A percentile compares a stretch with the other conserved stretches of the same genome.
These are phyloP conservation scores for Perca flavescens DNA, from an alignment of 2,113 vertebrate species.

Conservation along the genomic window DNA sequence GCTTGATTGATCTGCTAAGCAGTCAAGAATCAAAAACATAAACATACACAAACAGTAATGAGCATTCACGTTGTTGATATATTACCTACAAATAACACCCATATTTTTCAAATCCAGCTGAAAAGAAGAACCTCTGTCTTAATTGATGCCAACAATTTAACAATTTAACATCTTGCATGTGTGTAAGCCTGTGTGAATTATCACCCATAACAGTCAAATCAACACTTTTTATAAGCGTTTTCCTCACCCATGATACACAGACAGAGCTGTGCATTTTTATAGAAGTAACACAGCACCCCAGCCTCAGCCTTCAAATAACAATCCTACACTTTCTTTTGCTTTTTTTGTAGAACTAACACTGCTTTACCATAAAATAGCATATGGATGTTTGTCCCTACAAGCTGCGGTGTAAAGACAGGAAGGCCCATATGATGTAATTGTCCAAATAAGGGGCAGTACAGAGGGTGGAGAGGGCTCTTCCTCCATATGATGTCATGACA, in stretches of 20 bases:
- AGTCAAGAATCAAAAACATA: neutral
- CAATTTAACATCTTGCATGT: neutral
- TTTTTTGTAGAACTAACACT: neutral
- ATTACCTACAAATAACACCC: neutral
- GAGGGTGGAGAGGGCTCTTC: conserved; percentile 58
- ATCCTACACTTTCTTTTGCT: neutral
- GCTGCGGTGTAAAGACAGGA: neutral
- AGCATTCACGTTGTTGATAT: neutral
- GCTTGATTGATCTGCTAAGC: neutral
- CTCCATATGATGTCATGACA: conserved; percentile 74
- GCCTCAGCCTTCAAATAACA: neutral
- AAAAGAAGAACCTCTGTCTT: conserved; percentile 19
- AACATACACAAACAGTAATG: neutral
- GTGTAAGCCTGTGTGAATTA: neutral
- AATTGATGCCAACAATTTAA: conserved; percentile 24
- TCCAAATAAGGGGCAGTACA: conserved; percentile 27
- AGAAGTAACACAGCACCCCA: neutral
- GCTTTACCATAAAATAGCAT: conserved; percentile 4
- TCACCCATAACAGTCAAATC: conserved; percentile 28
- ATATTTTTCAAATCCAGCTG: neutral
- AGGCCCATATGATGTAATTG: conserved; percentile 60
- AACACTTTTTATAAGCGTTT: conserved; percentile 42
- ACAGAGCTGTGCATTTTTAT: neutral
- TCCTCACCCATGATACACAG: neutral
- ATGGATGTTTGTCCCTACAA: neutral